These are phyloP conservation scores for Sus scrofa DNA, from an alignment of 2,113 vertebrate genomes.

Conservation along the genomic window T2T-Sscrofa CM000818.6:18593001-18593500, in stretches of 20 bases:
- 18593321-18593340: neutral
- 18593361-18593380: neutral
- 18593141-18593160: neutral
- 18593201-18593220: neutral
- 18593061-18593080: neutral
- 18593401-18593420: neutral
- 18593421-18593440: neutral
- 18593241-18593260: neutral
- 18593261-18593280: neutral
- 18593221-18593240: neutral
- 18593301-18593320: neutral
- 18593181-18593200: neutral
- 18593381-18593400: neutral
- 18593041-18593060: neutral
- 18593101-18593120: neutral
- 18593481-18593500: neutral
- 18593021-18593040: neutral
- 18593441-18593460: neutral
- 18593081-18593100: neutral
- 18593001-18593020: neutral
- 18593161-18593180: neutral
- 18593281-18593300: neutral
- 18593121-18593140: neutral
- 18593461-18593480: neutral
- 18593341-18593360: neutral